A percentile compares a stretch with the other conserved stretches of the same genome.
Conservation (phyloP, 2,113 vertebrate genomes). For the Otis tarda region DNA sequence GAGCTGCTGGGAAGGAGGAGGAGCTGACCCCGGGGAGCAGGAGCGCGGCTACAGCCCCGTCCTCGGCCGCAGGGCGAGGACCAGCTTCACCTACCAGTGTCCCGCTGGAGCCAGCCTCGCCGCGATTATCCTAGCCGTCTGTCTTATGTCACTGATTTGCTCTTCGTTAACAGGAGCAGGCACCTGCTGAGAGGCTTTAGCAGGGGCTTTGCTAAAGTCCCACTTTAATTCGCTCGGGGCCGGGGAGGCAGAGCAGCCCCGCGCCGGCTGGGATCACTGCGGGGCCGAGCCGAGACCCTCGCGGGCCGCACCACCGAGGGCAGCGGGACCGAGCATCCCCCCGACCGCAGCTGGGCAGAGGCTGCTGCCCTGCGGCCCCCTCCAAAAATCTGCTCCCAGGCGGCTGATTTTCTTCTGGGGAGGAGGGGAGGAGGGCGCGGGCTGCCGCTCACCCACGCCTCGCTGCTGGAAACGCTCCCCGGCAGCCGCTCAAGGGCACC, state of each 20-base stretch:
- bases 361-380: neutral
- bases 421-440: neutral
- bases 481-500: conserved; percentile 26
- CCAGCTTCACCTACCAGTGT: neutral
- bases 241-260: neutral
- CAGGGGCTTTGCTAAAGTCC: conserved; percentile 41
- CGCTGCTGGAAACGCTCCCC: neutral
- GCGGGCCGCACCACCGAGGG: accelerated
- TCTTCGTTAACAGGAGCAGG: conserved; percentile 41
- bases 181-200: conserved; percentile 56
- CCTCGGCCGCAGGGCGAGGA: neutral
- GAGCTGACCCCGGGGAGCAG: neutral
- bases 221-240: neutral
- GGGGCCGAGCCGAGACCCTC: neutral
- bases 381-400: neutral
- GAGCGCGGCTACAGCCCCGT: neutral
- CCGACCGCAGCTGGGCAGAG: neutral
- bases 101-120: neutral
- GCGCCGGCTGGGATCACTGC: accelerated
- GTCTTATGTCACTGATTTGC: conserved; percentile 39
- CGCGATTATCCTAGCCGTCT: neutral
- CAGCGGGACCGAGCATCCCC: neutral
- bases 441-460: neutral
- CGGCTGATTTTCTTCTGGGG: neutral
- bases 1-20: neutral